Percentiles rank a stretch among this genome's conserved stretches.
Evolutionary conservation across 2,797 vertebrate species (phyloP).

Genomic region (Novumbra hubbsi): DNA sequence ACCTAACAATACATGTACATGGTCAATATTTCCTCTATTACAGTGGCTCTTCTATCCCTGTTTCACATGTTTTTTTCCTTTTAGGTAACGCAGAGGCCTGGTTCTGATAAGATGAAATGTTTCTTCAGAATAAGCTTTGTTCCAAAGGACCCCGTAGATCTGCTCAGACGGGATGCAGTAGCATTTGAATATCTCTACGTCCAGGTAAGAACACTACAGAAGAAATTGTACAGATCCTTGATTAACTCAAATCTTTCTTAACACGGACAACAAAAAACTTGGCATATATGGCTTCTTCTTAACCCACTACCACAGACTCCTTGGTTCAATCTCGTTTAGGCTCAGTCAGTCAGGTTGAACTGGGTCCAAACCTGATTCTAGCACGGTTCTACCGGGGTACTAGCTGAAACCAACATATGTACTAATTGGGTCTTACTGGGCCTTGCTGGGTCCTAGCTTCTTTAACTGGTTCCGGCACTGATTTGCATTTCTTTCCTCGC

Average conservation of each 20-base stretch:
- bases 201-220: slow-evolving; percentile 70
- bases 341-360: too few species aligned
- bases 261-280: not conserved
- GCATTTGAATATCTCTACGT: slow-evolving; percentile 97
- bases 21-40: too few species aligned
- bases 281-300: not conserved
- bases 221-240: not conserved
- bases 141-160: slow-evolving; percentile 94
- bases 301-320: too few species aligned
- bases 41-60: not conserved
- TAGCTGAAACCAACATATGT: too few species aligned
- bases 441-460: not conserved
- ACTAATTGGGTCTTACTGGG: too few species aligned
- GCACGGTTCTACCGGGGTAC: too few species aligned
- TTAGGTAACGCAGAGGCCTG: slow-evolving; percentile 93
- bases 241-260: too few species aligned
- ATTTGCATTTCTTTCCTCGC: too few species aligned
- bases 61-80: not conserved
- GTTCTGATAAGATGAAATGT: slow-evolving; percentile 96
- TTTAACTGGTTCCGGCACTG: too few species aligned
- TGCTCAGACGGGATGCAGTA: slow-evolving; percentile 90
- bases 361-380: too few species aligned
- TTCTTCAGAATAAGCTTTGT: slow-evolving; percentile 96
- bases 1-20: not conserved
- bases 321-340: not conserved